Conservation (phyloP, 2,113 vertebrate genomes). For the Nesogale talazaci region DNA sequence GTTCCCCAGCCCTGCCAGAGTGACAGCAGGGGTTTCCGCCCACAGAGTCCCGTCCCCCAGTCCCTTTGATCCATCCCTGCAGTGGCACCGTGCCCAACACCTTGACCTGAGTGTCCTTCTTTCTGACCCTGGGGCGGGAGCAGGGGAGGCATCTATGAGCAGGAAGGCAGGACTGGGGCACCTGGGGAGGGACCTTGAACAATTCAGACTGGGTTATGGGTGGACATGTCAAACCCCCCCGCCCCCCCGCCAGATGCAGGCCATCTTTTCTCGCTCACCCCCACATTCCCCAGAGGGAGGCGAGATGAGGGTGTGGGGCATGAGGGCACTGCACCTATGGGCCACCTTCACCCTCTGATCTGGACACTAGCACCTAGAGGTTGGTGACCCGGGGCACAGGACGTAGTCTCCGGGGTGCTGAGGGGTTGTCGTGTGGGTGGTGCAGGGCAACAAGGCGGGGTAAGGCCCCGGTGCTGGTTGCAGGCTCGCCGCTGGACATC, state of each 20-base stretch:
- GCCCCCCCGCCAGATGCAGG: too few species aligned
- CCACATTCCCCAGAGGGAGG: fast-evolving
- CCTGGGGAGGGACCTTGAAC: neutral
- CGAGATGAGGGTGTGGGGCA: fast-evolving
- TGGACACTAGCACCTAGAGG: neutral
- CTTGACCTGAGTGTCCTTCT: neutral
- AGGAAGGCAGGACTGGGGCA: neutral
- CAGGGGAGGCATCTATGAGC: neutral
- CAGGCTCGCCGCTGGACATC: neutral
- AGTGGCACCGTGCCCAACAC: fast-evolving
- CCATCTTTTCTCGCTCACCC: fast-evolving
- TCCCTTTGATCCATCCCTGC: neutral
- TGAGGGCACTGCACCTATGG: fast-evolving
- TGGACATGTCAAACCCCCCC: neutral
- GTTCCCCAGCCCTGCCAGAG: neutral
- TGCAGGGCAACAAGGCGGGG: fast-evolving
- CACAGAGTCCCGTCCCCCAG: neutral
- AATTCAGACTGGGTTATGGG: neutral
- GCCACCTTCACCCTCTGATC: too few species aligned
- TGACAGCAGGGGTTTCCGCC: neutral
- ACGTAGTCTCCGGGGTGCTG: neutral
- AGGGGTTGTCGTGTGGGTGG: neutral
- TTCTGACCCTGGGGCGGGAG: neutral
- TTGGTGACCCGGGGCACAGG: fast-evolving
- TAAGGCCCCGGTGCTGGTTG: neutral